Evolutionary conservation across 2,113 vertebrate genomes (phyloP), one percentile per base, ranked within the genome.

Genomic region (Lathamus discolor): DNA sequence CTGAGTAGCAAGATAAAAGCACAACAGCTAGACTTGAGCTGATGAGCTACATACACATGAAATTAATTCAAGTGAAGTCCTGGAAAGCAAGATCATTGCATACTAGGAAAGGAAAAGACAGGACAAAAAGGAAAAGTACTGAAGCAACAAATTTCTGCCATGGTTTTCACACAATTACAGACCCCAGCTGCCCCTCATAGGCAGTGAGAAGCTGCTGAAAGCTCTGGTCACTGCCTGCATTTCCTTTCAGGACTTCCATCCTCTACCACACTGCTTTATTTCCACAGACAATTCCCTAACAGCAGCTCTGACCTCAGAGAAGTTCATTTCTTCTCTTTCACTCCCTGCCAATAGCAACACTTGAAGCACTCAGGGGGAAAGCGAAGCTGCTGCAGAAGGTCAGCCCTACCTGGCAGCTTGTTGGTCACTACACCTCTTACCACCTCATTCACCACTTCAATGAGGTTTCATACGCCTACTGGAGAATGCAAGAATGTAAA

Each of bases 381-480:
- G 31, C 6, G 1, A 1, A 89, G 55, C 29, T 0, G 1, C 77
- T 43, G 39, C 2, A 11, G 77, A 73, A 90, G 83, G 93, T 92
- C 82, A 94, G 93, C 41, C 16, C 59, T 49, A 13, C 39, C 51
- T 4, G 4, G 54, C 64, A 86, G 27, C 66, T 57, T 10, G 3
- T 51, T 55, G 8, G 37, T 35, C 68, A n/a, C 82, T n/a, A 15
- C 7, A 4, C 41, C 35, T 37, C 4, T 15, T 15, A 31, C 59
- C 62, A 61, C 72, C 66, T 44, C 10, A 0, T 8, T 43, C 46
- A 23, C 54, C 17, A 3, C 63, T 31, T 13, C 31, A 44, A 3
- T 1, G 0, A 1, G 28, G 48, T 3, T 43, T 55, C 70, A 20
- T 1, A 64, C 17, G 76, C 52, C 43, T 6, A 12, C 13, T 29